Conservation (phyloP, 2,888 invertebrate genomes). For the Acrobeloides nanus region DNA sequence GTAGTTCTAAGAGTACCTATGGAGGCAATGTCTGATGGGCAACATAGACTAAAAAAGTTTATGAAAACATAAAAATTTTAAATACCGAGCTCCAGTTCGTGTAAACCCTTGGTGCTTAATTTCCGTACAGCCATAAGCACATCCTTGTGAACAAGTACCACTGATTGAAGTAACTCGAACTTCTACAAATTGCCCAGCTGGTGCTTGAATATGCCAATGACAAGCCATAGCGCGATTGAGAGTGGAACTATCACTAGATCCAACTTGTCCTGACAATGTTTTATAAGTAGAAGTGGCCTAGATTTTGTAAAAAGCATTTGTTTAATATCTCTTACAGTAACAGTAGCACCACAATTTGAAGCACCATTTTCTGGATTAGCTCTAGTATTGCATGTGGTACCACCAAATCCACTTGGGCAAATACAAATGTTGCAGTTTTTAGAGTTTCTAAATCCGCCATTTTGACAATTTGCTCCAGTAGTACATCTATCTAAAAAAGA, state of each 20-base stretch:
- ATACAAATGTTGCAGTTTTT: conserved; percentile 34
- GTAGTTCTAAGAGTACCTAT: too few relatives aligned
- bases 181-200: conserved; percentile 26
- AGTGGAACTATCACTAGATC: conserved; percentile 3
- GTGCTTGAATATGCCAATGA: conserved; percentile 27
- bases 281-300: conserved; percentile 15
- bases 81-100: conserved; percentile 16
- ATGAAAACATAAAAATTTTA: too few relatives aligned
- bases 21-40: too few relatives aligned
- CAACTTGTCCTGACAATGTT: conserved; percentile 9
- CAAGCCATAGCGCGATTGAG: conserved; percentile 23
- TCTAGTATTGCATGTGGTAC: too few relatives aligned
- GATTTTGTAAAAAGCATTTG: too few relatives aligned
- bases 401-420: conserved; percentile 46
- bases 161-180: conserved; percentile 23
- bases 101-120: conserved; percentile 30
- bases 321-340: too few relatives aligned
- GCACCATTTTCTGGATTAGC: too few relatives aligned
- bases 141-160: conserved; percentile 35
- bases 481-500: too few relatives aligned
- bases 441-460: conserved; percentile 41
- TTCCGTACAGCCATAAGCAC: conserved; percentile 43
- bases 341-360: too few relatives aligned
- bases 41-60: too few relatives aligned
- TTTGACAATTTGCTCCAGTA: conserved; percentile 33